Base-by-base conservation (phyloP, 2,113 vertebrate genomes). In the Clinocottus analis region DNA sequence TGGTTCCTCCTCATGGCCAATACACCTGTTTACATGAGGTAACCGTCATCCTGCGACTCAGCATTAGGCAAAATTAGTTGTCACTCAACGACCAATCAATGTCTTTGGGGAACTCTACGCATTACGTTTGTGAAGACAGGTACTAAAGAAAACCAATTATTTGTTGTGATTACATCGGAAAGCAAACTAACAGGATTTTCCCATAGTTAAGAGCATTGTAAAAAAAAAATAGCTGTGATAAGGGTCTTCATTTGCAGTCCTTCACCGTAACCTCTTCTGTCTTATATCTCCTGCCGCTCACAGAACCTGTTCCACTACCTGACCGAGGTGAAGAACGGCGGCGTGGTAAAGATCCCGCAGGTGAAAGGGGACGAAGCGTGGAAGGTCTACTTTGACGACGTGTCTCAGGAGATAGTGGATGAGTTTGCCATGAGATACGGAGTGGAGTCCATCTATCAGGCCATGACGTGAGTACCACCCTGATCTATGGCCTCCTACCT, bases 1-100 rank as follows among this genome's bases (percentile, higher is more conserved):
- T 98, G 77, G 97, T 97, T 75, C 97, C 98, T 1, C 98, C 98
- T 72, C 98, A 99, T 1, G 89, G 98, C 83, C 98, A 99, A 64
- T 99, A 99, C 73, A 99, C 98, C n/a, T 99, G 97, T 93, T 94
- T 99, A 70, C 98, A 99, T 27, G 98, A 99, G 97, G 98, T 99
- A 92, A 83, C 69, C 74, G n/a, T 23, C 6, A 39, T 61, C 2
- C 47, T 61, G 27, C 33, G 33, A 77, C 37, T 58, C 33, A 35
- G 0, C 25, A n/a, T 47, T n/a, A n/a, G 17, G 23, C 21, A 2
- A 61, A 37, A 59, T 37, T 1, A 3, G 16, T 45, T 68, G 2
- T 37, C 62, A 33, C 19, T 41, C 11, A 43, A 21, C 21, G 49
- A n/a, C 41, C 33, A 78, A 3, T 58, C 37, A 49, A 59, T 27